These are phyloP conservation scores for Myotis yumanensis DNA, from an alignment of 2,113 vertebrate genomes.

Conservation along the genomic window DNA sequence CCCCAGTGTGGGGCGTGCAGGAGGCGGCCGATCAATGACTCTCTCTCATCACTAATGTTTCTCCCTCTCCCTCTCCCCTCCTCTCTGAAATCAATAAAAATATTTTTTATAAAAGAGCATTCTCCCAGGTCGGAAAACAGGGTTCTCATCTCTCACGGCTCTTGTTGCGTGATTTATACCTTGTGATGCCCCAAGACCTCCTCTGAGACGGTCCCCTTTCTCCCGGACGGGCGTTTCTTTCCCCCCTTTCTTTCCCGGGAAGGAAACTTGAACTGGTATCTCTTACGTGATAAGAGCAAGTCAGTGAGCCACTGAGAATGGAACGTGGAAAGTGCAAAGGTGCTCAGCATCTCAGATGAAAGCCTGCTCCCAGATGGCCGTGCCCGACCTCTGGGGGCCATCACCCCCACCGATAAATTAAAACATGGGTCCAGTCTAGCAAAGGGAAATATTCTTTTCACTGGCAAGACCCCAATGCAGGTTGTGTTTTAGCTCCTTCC, in stretches of 20 bases:
- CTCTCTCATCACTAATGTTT: too few relatives aligned
- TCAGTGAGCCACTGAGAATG: neutral
- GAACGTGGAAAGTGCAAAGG: neutral
- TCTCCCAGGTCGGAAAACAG: neutral
- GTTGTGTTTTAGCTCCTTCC: neutral
- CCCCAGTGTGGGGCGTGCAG: too few relatives aligned
- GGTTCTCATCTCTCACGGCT: too few relatives aligned
- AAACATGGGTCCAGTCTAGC: neutral
- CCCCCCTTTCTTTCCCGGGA: neutral
- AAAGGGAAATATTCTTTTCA: neutral
- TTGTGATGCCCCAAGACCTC: neutral
- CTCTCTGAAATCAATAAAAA: too few relatives aligned
- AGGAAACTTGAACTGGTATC: neutral
- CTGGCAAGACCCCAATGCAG: neutral
- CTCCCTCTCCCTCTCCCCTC: too few relatives aligned
- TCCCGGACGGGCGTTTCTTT: neutral
- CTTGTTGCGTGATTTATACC: neutral
- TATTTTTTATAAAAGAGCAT: neutral
- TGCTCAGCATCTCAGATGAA: neutral
- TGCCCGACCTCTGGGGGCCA: neutral
- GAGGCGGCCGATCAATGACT: too few relatives aligned
- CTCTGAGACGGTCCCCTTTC: neutral
- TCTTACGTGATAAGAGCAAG: neutral
- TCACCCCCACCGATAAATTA: neutral
- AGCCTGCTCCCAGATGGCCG: neutral